phyloP scores from a whole-genome alignment of 2,113 vertebrate species.

The Sitta europaea region DNA sequence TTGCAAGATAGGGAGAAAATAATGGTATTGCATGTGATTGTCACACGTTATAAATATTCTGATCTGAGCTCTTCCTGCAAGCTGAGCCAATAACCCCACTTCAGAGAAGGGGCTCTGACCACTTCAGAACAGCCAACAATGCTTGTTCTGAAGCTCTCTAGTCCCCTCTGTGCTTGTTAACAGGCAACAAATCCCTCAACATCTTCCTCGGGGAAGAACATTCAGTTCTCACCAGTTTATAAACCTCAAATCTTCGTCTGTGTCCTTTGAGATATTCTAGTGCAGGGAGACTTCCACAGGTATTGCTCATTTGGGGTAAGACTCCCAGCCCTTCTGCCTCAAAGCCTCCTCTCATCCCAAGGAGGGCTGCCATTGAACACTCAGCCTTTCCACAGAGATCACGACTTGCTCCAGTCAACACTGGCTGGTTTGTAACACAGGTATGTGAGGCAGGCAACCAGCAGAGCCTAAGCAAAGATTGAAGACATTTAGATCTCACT shows the following conservation, averaged over 20 bases:
- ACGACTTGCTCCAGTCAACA: background rate
- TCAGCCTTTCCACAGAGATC: background rate
- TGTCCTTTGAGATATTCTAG: background rate
- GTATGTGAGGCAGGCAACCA: background rate
- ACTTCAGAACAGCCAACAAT: background rate
- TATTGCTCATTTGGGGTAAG: background rate
- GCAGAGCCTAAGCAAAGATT: background rate
- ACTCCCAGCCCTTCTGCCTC: background rate
- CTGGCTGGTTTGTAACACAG: background rate
- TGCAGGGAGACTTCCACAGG: background rate
- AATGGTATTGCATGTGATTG: background rate
- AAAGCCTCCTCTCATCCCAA: background rate
- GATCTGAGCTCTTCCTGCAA: background rate
- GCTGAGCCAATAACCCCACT: background rate
- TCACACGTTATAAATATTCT: background rate
- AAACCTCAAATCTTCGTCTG: background rate
- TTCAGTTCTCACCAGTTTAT: background rate
- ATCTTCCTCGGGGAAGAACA: background rate
- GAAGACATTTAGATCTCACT: background rate
- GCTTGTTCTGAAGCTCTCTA: background rate
- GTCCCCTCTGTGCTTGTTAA: background rate
- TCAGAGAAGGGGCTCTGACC: background rate
- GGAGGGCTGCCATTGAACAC: background rate
- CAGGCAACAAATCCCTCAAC: background rate
- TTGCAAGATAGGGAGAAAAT: background rate